A percentile compares a stretch with the other conserved stretches of the same genome.
Conservation (phyloP, 2,113 vertebrate genomes). For the Pseudopodoces humilis region DNA sequence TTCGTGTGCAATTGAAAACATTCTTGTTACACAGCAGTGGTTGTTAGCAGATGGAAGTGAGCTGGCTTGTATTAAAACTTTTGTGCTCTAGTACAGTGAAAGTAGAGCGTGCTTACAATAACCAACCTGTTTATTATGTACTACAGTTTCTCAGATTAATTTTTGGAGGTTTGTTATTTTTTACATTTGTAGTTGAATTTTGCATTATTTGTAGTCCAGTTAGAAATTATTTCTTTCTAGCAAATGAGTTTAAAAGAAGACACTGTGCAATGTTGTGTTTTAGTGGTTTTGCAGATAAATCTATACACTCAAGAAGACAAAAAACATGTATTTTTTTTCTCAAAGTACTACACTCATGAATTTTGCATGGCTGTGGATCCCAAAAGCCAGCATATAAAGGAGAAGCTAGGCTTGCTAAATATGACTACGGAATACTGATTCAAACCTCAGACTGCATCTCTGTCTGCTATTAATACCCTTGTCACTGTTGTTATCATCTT, state of each 20-base stretch:
- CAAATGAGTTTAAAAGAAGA: background rate
- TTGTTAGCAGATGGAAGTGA: constrained; percentile 16
- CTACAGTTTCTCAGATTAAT: background rate
- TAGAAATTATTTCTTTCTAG: background rate
- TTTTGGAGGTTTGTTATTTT: background rate
- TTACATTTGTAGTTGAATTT: background rate
- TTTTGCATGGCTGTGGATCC: constrained; percentile 43
- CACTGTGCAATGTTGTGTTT: background rate
- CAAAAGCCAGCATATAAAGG: background rate
- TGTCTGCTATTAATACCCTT: constrained; percentile 11
- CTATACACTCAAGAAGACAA: background rate
- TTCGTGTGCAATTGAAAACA: background rate
- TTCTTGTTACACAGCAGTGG: background rate
- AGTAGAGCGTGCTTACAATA: background rate
- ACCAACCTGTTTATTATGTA: background rate
- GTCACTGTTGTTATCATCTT: background rate
- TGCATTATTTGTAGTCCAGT: background rate
- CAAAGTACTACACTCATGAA: constrained; percentile 15
- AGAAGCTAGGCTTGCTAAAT: constrained; percentile 2
- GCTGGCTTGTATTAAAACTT: background rate
- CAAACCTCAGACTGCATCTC: background rate
- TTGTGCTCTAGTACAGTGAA: background rate
- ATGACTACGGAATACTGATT: constrained; percentile 1
- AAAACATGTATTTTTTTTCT: background rate
- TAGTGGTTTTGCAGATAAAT: background rate